Evolutionary conservation across 2,888 invertebrate species (phyloP).

Genomic region (Morpho achilles): DNA sequence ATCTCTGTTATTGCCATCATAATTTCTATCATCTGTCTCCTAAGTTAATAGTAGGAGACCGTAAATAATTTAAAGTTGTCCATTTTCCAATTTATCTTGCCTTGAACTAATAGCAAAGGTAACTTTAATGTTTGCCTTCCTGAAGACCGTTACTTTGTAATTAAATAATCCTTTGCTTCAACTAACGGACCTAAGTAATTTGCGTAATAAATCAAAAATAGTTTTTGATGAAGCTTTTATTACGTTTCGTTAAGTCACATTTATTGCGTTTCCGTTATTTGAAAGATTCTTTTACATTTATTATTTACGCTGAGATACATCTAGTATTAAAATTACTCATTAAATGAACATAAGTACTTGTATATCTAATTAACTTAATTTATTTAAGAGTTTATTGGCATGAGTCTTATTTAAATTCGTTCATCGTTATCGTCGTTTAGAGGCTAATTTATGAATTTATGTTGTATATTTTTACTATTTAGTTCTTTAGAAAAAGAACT

Average conservation of each 20-base stretch:
- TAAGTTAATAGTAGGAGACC: neutral
- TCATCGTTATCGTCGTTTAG: too few relatives aligned
- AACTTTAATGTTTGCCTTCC: constrained; percentile 13
- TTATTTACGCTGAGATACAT: too few relatives aligned
- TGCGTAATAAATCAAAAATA: constrained; percentile 5
- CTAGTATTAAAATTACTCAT: too few relatives aligned
- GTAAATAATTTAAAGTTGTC: constrained; percentile 14
- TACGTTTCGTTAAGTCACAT: neutral
- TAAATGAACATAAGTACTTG: too few relatives aligned
- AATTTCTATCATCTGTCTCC: constrained; percentile 6
- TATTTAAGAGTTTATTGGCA: too few relatives aligned
- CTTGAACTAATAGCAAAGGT: constrained; percentile 12
- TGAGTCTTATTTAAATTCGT: too few relatives aligned
- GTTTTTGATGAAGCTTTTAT: neutral
- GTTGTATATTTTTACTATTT: too few relatives aligned
- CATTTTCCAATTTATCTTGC: constrained; percentile 16
- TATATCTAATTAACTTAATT: too few relatives aligned
- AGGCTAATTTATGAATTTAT: too few relatives aligned
- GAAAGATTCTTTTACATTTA: too few relatives aligned
- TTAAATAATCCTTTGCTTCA: constrained; percentile 19
- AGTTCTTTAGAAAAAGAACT: too few relatives aligned
- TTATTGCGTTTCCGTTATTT: neutral
- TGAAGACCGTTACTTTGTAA: constrained; percentile 21
- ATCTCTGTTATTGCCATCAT: neutral
- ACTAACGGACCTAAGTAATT: constrained; percentile 11